These are phyloP conservation scores for Helostoma temminkii DNA, from an alignment of 2,797 vertebrate genomes.

Conservation along the genomic window DNA sequence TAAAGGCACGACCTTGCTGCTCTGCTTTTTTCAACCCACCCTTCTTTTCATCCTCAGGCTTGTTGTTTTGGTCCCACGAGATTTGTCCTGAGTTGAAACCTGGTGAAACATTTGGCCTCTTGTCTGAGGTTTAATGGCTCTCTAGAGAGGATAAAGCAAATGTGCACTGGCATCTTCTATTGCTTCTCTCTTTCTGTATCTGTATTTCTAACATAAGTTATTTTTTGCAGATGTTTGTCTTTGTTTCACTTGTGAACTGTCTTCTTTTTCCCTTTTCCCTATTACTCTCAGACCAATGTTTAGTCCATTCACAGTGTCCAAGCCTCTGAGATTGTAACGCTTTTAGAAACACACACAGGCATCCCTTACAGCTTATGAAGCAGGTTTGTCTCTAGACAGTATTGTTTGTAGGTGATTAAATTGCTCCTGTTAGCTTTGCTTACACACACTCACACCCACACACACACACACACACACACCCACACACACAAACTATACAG, in stretches of 20 bases:
- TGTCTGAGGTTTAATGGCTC: conserved; percentile 69
- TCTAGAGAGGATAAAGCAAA: conserved; percentile 64
- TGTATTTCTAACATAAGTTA: conserved; percentile 16
- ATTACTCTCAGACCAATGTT: conserved; percentile 18
- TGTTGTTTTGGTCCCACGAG: conserved; percentile 40
- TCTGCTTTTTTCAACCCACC: conserved; percentile 28
- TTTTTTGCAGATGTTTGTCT: conserved; percentile 23
- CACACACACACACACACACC: too few relatives aligned
- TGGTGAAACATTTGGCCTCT: conserved; percentile 67
- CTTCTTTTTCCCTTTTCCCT: conserved; percentile 5
- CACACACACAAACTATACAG: conserved; percentile 34
- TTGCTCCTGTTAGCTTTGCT: conserved; percentile 17
- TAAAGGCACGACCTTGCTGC: conserved; percentile 44
- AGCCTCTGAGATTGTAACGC: not conserved
- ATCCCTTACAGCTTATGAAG: conserved; percentile 26
- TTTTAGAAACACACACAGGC: conserved; percentile 13
- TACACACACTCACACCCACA: too few relatives aligned
- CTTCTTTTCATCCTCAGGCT: conserved; percentile 28
- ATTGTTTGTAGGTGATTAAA: conserved; percentile 50
- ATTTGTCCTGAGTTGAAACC: conserved; percentile 50
- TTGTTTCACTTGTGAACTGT: conserved; percentile 3
- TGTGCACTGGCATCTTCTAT: conserved; percentile 13
- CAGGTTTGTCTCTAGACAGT: conserved; percentile 33
- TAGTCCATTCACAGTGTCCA: conserved; percentile 30
- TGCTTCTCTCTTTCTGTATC: conserved; percentile 4